Conservation (phyloP, 1,140 invertebrate genomes). For the Sinonovacula constricta region DNA sequence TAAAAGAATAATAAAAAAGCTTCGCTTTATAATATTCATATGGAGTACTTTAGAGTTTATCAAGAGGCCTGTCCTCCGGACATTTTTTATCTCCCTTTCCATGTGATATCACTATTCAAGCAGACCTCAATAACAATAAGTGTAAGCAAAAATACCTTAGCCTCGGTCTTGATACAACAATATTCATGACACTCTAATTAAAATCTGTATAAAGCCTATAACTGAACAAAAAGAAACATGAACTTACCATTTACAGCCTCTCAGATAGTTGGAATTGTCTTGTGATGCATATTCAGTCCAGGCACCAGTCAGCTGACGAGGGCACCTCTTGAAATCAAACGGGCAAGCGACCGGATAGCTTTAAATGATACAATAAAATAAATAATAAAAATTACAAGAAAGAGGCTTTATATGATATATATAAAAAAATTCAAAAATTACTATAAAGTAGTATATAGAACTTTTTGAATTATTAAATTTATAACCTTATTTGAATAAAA, state of each 20-base stretch:
- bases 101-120: not conserved
- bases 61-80: not conserved
- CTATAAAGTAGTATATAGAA: too few relatives aligned
- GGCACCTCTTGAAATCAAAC: conserved; percentile 37
- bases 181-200: not conserved
- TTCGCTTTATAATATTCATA: too few relatives aligned
- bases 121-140: not conserved
- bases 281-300: conserved; percentile 43
- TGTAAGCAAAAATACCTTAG: not conserved
- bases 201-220: not conserved
- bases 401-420: too few relatives aligned
- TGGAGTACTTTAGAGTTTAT: too few relatives aligned
- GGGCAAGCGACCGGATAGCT: too few relatives aligned
- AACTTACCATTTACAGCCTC: conserved; percentile 71
- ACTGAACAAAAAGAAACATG: not conserved
- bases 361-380: too few relatives aligned
- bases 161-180: too few relatives aligned
- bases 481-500: too few relatives aligned
- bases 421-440: too few relatives aligned
- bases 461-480: too few relatives aligned
- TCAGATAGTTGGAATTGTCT: conserved; percentile 60
- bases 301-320: conserved; percentile 37
- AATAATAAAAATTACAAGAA: too few relatives aligned
- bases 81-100: conserved; percentile 6
- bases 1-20: too few relatives aligned